Evolutionary conservation across 2,888 invertebrate species (phyloP).

Genomic region (Selenia dentaria): DNA sequence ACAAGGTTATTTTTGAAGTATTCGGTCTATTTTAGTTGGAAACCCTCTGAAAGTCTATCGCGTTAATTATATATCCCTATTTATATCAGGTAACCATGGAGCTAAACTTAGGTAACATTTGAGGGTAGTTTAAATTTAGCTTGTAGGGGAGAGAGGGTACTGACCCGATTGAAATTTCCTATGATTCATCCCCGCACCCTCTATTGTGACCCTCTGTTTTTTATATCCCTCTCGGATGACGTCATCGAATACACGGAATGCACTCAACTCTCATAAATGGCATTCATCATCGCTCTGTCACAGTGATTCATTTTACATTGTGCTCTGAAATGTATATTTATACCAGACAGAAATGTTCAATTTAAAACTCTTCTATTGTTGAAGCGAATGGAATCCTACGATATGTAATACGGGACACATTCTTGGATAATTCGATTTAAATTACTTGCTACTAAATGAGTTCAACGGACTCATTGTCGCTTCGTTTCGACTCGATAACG

Average conservation of each 20-base stretch:
- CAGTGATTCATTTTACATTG: slow-evolving; percentile 66
- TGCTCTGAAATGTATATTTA: slow-evolving; percentile 52
- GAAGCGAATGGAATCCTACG: slow-evolving; percentile 8
- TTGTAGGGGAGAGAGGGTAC: slow-evolving; percentile 64
- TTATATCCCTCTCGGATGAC: slow-evolving; percentile 68
- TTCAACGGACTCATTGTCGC: slow-evolving; percentile 50
- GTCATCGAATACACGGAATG: slow-evolving; percentile 65
- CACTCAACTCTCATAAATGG: slow-evolving; percentile 52
- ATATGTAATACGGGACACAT: slow-evolving; percentile 40
- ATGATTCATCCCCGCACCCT: slow-evolving; percentile 82
- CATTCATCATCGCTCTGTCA: slow-evolving; percentile 65
- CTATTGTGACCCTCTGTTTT: slow-evolving; percentile 64
- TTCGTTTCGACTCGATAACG: slow-evolving; percentile 45
- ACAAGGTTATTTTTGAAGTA: slow-evolving; percentile 17
- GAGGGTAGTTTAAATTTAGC: slow-evolving; percentile 66
- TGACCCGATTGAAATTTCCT: slow-evolving; percentile 72
- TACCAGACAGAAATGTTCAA: slow-evolving; percentile 25
- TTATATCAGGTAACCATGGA: slow-evolving; percentile 40
- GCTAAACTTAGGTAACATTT: slow-evolving; percentile 51
- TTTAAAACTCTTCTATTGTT: slow-evolving; percentile 24
- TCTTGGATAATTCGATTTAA: slow-evolving; percentile 45
- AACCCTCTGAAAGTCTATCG: slow-evolving; percentile 31
- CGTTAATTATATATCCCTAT: slow-evolving; percentile 36
- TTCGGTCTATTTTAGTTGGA: slow-evolving; percentile 30
- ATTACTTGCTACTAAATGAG: slow-evolving; percentile 42